A percentile compares a stretch with the other conserved stretches of the same genome.
These are phyloP conservation scores for Callospermophilus lateralis DNA, from an alignment of 2,113 vertebrate genomes.

Conservation along the genomic window DNA sequence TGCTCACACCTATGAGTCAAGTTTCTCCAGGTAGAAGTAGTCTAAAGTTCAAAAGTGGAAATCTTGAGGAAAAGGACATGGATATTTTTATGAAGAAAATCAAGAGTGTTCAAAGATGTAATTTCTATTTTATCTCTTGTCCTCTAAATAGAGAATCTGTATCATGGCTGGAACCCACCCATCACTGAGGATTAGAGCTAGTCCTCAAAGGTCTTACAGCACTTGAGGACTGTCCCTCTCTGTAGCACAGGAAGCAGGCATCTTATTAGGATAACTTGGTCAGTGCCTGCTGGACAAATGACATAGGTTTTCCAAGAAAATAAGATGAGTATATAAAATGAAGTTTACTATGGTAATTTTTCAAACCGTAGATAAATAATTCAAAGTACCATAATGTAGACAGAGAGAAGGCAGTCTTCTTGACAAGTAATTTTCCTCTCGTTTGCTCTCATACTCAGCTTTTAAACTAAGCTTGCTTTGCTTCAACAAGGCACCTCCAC, in stretches of 20 bases:
- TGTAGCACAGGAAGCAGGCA: background rate
- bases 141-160: background rate
- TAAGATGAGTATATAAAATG: background rate
- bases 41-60: conserved; percentile 22
- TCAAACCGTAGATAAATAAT: conserved; percentile 10
- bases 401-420: background rate
- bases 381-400: background rate
- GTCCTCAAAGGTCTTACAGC: background rate
- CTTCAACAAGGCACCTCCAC: background rate
- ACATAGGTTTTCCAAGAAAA: conserved; percentile 36
- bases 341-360: conserved; percentile 13
- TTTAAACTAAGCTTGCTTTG: background rate
- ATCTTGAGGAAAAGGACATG: conserved; percentile 8
- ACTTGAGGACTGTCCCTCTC: background rate
- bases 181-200: background rate
- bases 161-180: background rate
- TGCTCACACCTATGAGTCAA: background rate
- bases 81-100: background rate
- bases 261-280: background rate
- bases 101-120: background rate
- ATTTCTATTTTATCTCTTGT: background rate
- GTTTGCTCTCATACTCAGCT: too few species aligned
- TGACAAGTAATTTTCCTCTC: background rate
- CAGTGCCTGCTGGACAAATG: background rate
- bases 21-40: conserved; percentile 25